Percentiles rank a stretch among this genome's conserved stretches.
These are phyloP conservation scores for Caenorhabditis remanei DNA, from an alignment of 1,140 invertebrate genomes.

Conservation along the genomic window DNA sequence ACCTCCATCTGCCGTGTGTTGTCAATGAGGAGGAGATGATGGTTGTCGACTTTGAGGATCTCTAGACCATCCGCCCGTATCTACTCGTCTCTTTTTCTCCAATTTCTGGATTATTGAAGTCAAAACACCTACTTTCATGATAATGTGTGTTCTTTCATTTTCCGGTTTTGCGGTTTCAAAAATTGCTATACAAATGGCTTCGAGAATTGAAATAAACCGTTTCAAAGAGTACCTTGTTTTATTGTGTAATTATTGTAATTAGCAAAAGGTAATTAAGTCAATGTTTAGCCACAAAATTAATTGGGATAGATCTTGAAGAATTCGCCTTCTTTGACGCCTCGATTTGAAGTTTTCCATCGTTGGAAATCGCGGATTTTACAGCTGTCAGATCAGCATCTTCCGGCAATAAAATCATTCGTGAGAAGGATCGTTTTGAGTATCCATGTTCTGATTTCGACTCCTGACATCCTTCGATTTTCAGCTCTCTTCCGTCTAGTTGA, in stretches of 20 bases:
- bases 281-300: conserved; percentile 33
- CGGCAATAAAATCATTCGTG: conserved; percentile 7
- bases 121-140: conserved; percentile 46
- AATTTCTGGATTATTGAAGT: conserved; percentile 40
- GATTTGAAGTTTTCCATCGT: conserved; percentile 18
- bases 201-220: no score
- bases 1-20: background rate
- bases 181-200: conserved; percentile 43
- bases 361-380: conserved; percentile 33
- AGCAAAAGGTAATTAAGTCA: background rate
- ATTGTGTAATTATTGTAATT: background rate
- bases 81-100: background rate
- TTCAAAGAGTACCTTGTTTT: no score
- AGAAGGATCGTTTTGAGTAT: conserved; percentile 39
- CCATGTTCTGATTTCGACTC: conserved; percentile 30
- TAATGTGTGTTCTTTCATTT: conserved; percentile 40
- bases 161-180: conserved; percentile 50
- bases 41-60: conserved; percentile 25
- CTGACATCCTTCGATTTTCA: conserved; percentile 32
- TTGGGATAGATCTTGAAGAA: conserved; percentile 11
- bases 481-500: conserved; percentile 30
- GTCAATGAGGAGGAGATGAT: background rate
- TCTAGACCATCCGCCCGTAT: background rate
- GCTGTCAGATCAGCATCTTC: conserved; percentile 14
- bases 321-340: background rate